These are phyloP conservation scores for Scortum barcoo DNA, from an alignment of 2,113 vertebrate genomes.

Conservation along the genomic window DNA sequence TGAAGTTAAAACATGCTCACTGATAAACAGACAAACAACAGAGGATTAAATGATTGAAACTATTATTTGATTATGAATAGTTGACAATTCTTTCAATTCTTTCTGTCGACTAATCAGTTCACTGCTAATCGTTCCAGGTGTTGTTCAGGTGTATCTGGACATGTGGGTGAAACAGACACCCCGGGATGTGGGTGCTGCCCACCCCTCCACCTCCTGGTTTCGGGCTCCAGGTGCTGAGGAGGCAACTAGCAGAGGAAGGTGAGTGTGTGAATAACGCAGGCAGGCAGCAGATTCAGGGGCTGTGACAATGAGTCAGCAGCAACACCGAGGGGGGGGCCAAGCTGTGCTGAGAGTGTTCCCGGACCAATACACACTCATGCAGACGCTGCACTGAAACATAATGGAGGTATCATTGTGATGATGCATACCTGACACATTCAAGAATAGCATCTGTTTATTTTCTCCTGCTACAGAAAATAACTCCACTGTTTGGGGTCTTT, in stretches of 20 bases:
- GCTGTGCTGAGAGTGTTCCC: constrained; percentile 56
- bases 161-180: constrained; percentile 3
- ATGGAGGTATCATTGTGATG: constrained; percentile 52
- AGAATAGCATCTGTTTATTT: constrained; percentile 58
- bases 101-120: background rate
- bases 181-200: background rate
- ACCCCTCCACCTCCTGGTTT: background rate
- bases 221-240: constrained; percentile 75
- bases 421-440: constrained; percentile 52
- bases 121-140: background rate
- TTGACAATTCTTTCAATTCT: background rate
- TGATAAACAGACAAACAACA: too few species aligned
- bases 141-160: background rate
- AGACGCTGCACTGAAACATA: constrained; percentile 48
- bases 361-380: constrained; percentile 55
- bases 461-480: constrained; percentile 41
- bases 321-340: constrained; percentile 38
- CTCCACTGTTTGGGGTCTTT: background rate
- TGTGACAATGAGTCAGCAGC: constrained; percentile 86
- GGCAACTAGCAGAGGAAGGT: constrained; percentile 74
- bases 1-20: too few species aligned
- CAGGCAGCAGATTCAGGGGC: constrained; percentile 80
- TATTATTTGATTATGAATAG: background rate
- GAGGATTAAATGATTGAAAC: background rate
- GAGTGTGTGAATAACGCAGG: constrained; percentile 81